A percentile compares a stretch with the other conserved stretches of the same genome.
These are phyloP conservation scores for Burhinus oedicnemus DNA, from an alignment of 2,113 vertebrate genomes.

Conservation along the genomic window DNA sequence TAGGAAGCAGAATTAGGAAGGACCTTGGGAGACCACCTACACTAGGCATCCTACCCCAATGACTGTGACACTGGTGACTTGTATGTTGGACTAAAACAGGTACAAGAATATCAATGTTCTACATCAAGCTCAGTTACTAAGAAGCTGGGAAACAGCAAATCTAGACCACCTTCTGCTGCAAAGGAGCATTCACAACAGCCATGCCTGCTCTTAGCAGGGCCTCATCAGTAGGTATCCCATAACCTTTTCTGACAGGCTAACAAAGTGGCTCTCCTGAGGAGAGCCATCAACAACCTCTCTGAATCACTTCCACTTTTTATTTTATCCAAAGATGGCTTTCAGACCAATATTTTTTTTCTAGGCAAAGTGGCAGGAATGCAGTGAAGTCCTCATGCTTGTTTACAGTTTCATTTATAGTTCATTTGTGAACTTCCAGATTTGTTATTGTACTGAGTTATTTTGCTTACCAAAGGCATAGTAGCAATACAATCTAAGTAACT, in stretches of 20 bases:
- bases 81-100: background rate
- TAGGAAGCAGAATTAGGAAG: background rate
- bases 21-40: background rate
- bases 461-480: background rate
- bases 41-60: background rate
- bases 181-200: background rate
- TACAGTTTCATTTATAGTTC: background rate
- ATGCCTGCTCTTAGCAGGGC: background rate
- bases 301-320: background rate
- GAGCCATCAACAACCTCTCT: background rate
- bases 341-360: background rate
- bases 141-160: background rate
- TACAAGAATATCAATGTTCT: background rate
- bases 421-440: background rate
- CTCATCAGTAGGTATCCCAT: background rate
- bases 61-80: background rate
- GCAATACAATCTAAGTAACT: background rate
- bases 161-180: background rate
- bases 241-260: conserved; percentile 4
- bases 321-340: background rate
- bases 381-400: background rate
- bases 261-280: conserved; percentile 37
- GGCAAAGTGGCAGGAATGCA: background rate
- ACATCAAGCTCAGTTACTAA: background rate
- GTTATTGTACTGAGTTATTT: background rate